Evolutionary conservation across 2,113 vertebrate genomes (phyloP), one percentile per base, ranked within the genome.

Genomic region (Alexandromys fortis): DNA sequence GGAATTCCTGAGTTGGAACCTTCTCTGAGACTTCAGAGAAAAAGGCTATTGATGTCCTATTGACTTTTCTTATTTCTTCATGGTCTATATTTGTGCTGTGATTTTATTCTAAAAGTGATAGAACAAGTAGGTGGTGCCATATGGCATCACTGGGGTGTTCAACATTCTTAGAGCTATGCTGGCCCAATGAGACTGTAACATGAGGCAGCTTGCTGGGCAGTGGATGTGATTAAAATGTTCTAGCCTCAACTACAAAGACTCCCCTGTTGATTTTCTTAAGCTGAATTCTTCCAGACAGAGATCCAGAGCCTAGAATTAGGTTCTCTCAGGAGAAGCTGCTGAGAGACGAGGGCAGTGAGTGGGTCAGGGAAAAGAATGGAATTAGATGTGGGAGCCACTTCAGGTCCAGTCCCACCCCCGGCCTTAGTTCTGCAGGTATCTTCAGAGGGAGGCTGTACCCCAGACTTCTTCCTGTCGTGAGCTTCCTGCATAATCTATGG

Each of bases 21-120:
- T 94, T 95, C 35, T 89, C 89, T 76, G 63, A 26, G 70, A 78
- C 82, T 89, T 94, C n/a, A 75, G 45, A 92, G 95, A 76, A 75
- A 67, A 93, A 82, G 8, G 4, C 24, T 63, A 86, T 79, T 92
- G 96, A 94, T 97, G 89, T 97, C 79, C 82, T 78, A 8, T 73
- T 82, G 55, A 10, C 42, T 19, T 65, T 90, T 90, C 7, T 72
- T 78, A n/a, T 70, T 72, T 75, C 77, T n/a, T 42, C 63, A 92
- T 88, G 70, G 79, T 47, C 30, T 83, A 61, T 47, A 65, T 35
- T 68, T 55, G n/a, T 89, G 79, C 58, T 78, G 82, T 70, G 42
- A 45, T 93, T 49, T 88, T 35, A 83, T 77, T 90, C 38, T 77
- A 91, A 93, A 94, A 79, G 65, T 78, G 89, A 19, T 76, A 82